Evolutionary conservation across 2,888 invertebrate species (phyloP), one percentile per base, ranked within the genome.

Genomic region (Drosophila incognita): DNA sequence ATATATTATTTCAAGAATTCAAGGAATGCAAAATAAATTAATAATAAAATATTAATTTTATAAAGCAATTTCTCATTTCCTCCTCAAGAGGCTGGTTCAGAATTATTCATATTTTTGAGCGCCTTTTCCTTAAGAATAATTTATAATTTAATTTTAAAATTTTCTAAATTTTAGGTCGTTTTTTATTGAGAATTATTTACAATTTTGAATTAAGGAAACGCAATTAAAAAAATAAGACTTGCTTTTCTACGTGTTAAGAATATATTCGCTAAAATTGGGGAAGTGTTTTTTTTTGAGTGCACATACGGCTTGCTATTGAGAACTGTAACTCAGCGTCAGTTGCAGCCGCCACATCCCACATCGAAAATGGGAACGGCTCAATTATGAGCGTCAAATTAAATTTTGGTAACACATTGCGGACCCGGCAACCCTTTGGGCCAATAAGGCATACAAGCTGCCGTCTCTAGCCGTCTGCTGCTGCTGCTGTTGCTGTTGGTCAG

Each of bases 361-460:
- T 56, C 13, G 57, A 57, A 53, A 70, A 56, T 65, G 78, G 79
- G 80, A 70, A 81, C 82, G 73, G 82, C 82, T 81, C 76, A 81
- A 81, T 81, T 81, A 81, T 71, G 71, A 76, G 76, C 81, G 70
- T 73, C 70, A 81, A 81, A 81, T 81, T 81, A 76, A 81, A 81
- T 81, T 81, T 81, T 78, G 72, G 71, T 79, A 71, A 77, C 70
- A 74, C 74, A 69, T 70, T 74, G 67, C 64, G n/a, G 24, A 11
- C 18, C 57, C 46, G 40, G 59, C 72, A 81, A 81, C 81, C 81
- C 81, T 81, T 80, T 76, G 15, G 59, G 63, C 57, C 73, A 70
- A 51, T 53, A 58, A 62, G 42, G 49, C 24, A 54, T 42, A 27
- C 56, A 38, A 33, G 46, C 49, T 79, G 72, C 77, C 68, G 77